Conservation (phyloP, 2,113 vertebrate genomes). For the Craseonycteris thonglongyai region DNA sequence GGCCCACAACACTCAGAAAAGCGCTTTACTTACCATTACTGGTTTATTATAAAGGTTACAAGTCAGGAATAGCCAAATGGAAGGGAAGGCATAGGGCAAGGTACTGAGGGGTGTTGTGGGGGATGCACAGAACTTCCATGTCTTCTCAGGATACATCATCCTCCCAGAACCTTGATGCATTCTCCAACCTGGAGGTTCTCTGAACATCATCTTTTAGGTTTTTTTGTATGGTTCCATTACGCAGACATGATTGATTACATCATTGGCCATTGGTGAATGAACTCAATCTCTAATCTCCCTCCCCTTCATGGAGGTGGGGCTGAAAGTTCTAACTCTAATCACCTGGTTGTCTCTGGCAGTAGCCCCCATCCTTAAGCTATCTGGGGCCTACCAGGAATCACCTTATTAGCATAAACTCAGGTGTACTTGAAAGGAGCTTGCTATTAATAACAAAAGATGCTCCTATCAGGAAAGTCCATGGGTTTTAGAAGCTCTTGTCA, state of each 20-base stretch:
- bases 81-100: not conserved
- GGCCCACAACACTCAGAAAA: not conserved
- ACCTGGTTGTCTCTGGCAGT: not conserved
- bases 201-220: not conserved
- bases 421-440: not conserved
- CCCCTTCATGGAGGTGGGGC: not conserved
- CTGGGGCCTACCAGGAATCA: not conserved
- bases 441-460: not conserved
- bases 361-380: not conserved
- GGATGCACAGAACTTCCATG: not conserved
- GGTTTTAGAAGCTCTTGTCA: not conserved
- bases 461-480: not conserved
- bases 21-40: not conserved
- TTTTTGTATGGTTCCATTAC: too few species aligned
- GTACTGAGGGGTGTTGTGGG: not conserved
- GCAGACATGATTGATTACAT: not conserved
- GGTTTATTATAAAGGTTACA: not conserved
- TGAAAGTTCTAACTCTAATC: not conserved
- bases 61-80: not conserved
- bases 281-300: not conserved
- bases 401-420: not conserved
- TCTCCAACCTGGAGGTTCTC: not conserved
- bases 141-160: not conserved
- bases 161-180: not conserved
- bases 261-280: not conserved